A percentile compares a stretch with the other conserved stretches of the same genome.
These are phyloP conservation scores for Amphiprion ocellaris DNA, from an alignment of 2,113 vertebrate genomes.

Conservation along the genomic window DNA sequence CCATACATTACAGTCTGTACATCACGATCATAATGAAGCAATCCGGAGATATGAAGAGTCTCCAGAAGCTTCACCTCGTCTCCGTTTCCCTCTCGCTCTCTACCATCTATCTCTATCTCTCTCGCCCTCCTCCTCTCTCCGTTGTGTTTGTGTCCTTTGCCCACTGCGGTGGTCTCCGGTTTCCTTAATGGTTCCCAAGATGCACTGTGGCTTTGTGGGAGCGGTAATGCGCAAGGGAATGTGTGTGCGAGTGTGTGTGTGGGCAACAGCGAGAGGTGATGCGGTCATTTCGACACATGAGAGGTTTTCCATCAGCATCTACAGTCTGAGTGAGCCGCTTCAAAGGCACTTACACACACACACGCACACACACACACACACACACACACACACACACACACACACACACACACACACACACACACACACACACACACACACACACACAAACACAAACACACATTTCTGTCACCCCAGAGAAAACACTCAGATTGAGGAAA, in stretches of 20 bases:
- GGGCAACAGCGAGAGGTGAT: conserved; percentile 62
- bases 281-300: conserved; percentile 81
- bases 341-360: conserved; percentile 70
- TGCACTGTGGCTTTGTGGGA: conserved; percentile 86
- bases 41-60: conserved; percentile 5
- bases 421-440: conserved; percentile 56
- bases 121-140: conserved; percentile 66
- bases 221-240: conserved; percentile 61
- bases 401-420: conserved; percentile 1
- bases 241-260: conserved; percentile 33
- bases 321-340: conserved; percentile 54
- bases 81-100: conserved; percentile 51
- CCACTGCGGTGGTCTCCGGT: conserved; percentile 85
- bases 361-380: background rate
- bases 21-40: conserved; percentile 22
- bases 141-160: conserved; percentile 85
- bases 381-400: too few species aligned
- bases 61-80: conserved; percentile 16
- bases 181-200: conserved; percentile 89
- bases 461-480: too few species aligned
- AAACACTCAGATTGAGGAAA: too few species aligned
- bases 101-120: conserved; percentile 62
- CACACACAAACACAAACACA: too few species aligned
- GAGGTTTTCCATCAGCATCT: conserved; percentile 77
- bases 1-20: conserved; percentile 2